phyloP scores from a whole-genome alignment of 1,140 invertebrate species.

The Brachionus plicatilis region DNA sequence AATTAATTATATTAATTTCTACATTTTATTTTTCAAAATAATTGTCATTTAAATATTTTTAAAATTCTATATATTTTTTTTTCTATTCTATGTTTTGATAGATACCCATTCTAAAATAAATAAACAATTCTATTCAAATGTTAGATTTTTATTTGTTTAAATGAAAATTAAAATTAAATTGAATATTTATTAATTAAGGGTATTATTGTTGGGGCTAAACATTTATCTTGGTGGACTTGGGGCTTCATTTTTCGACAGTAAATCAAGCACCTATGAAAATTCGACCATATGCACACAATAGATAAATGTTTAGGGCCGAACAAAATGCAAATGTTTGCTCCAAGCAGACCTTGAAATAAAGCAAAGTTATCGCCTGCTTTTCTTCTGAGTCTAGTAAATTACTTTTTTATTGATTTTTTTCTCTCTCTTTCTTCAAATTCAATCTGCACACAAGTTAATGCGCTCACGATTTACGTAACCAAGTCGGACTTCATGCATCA shows the following conservation, averaged over 20 bases:
- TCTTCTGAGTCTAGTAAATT: not conserved
- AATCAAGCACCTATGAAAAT: not conserved
- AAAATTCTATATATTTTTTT: too few relatives aligned
- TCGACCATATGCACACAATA: not conserved
- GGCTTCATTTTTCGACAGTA: not conserved
- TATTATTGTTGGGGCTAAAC: not conserved
- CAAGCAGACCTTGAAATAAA: not conserved
- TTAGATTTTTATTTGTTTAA: not conserved
- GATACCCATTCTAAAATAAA: not conserved
- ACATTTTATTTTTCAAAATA: too few relatives aligned
- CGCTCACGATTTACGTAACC: not conserved
- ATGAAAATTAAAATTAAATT: not conserved
- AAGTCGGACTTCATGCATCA: not conserved
- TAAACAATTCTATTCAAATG: not conserved
- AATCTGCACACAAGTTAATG: not conserved
- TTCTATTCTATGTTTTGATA: too few relatives aligned
- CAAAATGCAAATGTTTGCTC: not conserved
- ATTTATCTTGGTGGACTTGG: not conserved
- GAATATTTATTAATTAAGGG: not conserved
- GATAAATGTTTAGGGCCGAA: not conserved
- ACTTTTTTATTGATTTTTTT: not conserved
- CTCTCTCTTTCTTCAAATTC: not conserved
- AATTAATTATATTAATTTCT: too few relatives aligned
- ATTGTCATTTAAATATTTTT: too few relatives aligned
- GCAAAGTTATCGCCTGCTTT: not conserved